Conservation (phyloP, 1,140 invertebrate species). For the Andricus grossulariae region DNA sequence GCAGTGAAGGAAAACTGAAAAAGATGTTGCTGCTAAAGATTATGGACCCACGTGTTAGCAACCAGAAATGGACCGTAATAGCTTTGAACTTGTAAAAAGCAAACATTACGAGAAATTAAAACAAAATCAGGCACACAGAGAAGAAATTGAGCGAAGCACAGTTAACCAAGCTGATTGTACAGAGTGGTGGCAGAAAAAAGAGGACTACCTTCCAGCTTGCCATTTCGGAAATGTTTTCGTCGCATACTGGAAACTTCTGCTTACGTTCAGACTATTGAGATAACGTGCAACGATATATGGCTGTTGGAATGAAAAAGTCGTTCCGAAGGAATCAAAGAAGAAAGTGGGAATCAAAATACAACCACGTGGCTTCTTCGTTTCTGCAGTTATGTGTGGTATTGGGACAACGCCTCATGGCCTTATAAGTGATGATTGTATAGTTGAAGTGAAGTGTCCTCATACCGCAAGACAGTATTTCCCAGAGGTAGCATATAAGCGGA, state of each 20-base stretch:
- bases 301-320: no score
- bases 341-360: no score
- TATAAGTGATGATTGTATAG: conserved; percentile 13
- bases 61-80: background rate
- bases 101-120: background rate
- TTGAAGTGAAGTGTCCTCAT: conserved; percentile 29
- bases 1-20: no score
- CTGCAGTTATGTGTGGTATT: background rate
- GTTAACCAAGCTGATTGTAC: background rate
- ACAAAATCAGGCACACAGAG: background rate
- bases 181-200: background rate
- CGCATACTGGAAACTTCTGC: background rate
- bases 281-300: background rate
- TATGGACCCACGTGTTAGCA: background rate
- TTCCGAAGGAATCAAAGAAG: no score
- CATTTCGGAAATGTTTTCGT: background rate
- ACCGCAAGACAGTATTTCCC: background rate
- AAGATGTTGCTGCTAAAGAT: background rate
- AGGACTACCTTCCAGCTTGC: background rate
- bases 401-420: conserved; percentile 31
- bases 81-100: background rate
- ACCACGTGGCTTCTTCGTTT: background rate
- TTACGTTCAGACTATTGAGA: background rate
- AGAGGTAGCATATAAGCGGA: background rate
- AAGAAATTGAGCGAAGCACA: background rate